Evolutionary conservation across 1,140 invertebrate species (phyloP).

Genomic region (Drosophila busckii): DNA sequence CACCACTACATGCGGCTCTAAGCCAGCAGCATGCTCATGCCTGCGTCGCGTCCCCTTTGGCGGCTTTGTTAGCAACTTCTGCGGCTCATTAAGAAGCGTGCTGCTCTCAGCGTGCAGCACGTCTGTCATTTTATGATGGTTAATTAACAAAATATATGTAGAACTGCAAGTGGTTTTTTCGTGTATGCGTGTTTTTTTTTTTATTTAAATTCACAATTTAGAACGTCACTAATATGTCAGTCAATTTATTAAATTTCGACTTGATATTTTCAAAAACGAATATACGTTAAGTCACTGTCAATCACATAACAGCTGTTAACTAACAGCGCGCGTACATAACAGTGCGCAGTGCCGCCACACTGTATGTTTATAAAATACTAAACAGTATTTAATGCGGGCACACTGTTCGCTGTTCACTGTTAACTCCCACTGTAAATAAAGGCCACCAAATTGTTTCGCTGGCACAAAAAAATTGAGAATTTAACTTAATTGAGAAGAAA

Average conservation of each 20-base stretch:
- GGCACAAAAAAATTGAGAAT: constrained; percentile 41
- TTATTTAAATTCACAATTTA: constrained; percentile 33
- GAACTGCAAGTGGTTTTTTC: neutral
- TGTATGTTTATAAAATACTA: neutral
- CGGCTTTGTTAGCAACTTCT: no score
- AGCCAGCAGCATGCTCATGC: neutral
- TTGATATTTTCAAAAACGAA: constrained; percentile 1
- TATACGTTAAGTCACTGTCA: constrained; percentile 5
- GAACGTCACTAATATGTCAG: constrained; percentile 13
- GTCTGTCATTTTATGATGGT: constrained; percentile 23
- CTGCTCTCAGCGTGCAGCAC: neutral
- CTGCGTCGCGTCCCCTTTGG: constrained; percentile 34
- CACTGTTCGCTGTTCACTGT: no score
- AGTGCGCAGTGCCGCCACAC: neutral
- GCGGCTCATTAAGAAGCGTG: neutral
- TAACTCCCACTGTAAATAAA: constrained; percentile 1
- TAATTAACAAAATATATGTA: constrained; percentile 23
- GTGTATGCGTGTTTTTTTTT: constrained; percentile 27
- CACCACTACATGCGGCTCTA: constrained; percentile 35
- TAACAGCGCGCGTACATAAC: neutral
- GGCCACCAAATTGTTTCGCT: constrained; percentile 42
- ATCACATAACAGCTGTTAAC: neutral
- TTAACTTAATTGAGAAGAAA: constrained; percentile 44
- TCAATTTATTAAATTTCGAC: constrained; percentile 16
- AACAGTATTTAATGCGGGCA: no score